These are phyloP conservation scores for Upupa epops DNA, from an alignment of 2,113 vertebrate genomes.

Conservation along the genomic window DNA sequence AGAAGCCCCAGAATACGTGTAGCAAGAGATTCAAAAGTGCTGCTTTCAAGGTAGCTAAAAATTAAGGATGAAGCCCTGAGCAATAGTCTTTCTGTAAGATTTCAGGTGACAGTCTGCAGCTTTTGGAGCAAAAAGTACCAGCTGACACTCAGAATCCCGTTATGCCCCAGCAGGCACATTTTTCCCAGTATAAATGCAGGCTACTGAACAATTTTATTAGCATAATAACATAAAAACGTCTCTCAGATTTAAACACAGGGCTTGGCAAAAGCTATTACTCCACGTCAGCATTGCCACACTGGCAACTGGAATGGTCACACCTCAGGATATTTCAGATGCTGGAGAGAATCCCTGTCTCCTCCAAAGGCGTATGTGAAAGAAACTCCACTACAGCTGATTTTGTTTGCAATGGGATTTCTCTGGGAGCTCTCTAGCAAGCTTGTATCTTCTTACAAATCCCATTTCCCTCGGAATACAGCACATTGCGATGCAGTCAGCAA, in stretches of 20 bases:
- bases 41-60: not conserved
- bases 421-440: not conserved
- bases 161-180: not conserved
- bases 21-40: not conserved
- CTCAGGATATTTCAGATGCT: not conserved
- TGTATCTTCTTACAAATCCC: not conserved
- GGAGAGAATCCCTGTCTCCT: not conserved
- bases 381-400: not conserved
- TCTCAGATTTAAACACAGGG: not conserved
- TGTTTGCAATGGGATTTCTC: not conserved
- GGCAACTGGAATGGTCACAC: not conserved
- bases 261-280: not conserved
- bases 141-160: not conserved
- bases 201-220: slow-evolving; percentile 12
- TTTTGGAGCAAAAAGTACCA: not conserved
- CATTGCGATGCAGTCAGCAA: not conserved
- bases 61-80: not conserved
- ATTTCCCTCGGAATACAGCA: not conserved
- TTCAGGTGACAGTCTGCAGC: not conserved
- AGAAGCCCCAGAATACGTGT: not conserved
- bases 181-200: not conserved
- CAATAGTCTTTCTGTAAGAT: not conserved
- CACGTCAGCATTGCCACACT: not conserved
- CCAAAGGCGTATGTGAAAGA: not conserved
- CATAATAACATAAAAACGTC: not conserved